phyloP scores from a whole-genome alignment of 2,113 vertebrate genomes.

The Sinocyclocheilus rhinocerous region DNA sequence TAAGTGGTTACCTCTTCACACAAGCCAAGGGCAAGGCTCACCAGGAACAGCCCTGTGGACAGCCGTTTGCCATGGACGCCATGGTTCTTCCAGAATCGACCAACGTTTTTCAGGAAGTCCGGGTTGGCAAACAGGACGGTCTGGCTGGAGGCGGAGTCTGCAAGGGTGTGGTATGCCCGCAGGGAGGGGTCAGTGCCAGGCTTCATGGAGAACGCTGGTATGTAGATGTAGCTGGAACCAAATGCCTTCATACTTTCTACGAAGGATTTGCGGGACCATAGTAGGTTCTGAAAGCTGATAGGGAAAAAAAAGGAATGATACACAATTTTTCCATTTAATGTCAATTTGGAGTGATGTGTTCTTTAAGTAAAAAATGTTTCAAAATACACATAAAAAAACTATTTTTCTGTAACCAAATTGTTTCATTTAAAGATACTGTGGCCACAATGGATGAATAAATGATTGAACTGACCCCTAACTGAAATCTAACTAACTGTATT shows the following conservation, averaged over 20 bases:
- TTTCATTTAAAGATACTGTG: not conserved
- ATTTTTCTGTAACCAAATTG: not conserved
- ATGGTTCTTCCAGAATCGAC: constrained; percentile 91
- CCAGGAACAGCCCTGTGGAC: constrained; percentile 93
- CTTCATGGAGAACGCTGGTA: constrained; percentile 97
- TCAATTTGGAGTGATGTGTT: too few relatives aligned
- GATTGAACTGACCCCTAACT: not conserved
- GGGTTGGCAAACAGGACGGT: constrained; percentile 95
- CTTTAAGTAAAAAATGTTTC: not conserved
- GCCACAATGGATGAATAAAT: not conserved
- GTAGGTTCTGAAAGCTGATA: constrained; percentile 89
- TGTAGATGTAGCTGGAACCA: constrained; percentile 92
- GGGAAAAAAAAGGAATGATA: not conserved
- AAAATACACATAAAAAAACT: not conserved
- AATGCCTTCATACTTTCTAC: constrained; percentile 92
- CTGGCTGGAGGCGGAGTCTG: constrained; percentile 86
- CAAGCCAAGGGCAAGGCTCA: constrained; percentile 89
- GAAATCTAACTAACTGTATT: not conserved
- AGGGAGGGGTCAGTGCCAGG: constrained; percentile 89
- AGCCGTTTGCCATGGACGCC: constrained; percentile 89
- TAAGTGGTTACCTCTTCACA: constrained; percentile 93
- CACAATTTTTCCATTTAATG: too few relatives aligned
- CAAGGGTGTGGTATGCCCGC: constrained; percentile 85
- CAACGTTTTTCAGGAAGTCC: constrained; percentile 86
- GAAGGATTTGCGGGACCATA: constrained; percentile 92